Conservation (phyloP, 2,113 vertebrate genomes). For the Microcebus ravelobensis region DNA sequence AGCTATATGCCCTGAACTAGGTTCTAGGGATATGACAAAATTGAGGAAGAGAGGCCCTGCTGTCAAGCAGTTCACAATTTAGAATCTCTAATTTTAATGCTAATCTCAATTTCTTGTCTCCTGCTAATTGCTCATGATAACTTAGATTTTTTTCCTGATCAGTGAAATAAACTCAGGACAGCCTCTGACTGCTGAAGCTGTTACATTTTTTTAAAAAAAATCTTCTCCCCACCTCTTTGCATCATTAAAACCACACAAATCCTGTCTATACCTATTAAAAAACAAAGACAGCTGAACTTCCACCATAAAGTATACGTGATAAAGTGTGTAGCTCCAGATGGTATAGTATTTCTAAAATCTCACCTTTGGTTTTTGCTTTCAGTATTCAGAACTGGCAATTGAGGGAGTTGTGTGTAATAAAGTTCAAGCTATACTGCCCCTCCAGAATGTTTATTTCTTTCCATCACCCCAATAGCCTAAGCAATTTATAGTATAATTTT, state of each 20-base stretch:
- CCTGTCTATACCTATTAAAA: slow-evolving; percentile 46
- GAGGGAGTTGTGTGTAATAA: neutral
- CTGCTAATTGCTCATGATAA: neutral
- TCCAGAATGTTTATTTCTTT: slow-evolving; percentile 56
- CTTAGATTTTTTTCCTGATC: neutral
- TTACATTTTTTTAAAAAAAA: slow-evolving; percentile 44
- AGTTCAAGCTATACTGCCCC: neutral
- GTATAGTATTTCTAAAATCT: slow-evolving; percentile 61
- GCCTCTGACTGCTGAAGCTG: slow-evolving; percentile 30
- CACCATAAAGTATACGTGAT: slow-evolving; percentile 43
- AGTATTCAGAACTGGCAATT: slow-evolving; percentile 37
- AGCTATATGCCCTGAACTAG: neutral
- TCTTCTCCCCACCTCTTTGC: neutral
- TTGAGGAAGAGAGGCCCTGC: neutral
- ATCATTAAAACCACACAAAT: slow-evolving; percentile 64
- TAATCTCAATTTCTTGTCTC: neutral
- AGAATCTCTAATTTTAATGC: neutral
- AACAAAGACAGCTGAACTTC: slow-evolving; percentile 61
- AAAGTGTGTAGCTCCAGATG: neutral
- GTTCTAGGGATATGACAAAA: neutral
- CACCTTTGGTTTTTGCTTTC: slow-evolving; percentile 60
- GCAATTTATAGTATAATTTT: slow-evolving; percentile 56
- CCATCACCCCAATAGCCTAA: slow-evolving; percentile 22
- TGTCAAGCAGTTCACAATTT: neutral
- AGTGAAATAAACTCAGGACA: slow-evolving; percentile 52